phyloP scores from a whole-genome alignment of 1,140 invertebrate genomes.

The Drosophila equinoxialis region DNA sequence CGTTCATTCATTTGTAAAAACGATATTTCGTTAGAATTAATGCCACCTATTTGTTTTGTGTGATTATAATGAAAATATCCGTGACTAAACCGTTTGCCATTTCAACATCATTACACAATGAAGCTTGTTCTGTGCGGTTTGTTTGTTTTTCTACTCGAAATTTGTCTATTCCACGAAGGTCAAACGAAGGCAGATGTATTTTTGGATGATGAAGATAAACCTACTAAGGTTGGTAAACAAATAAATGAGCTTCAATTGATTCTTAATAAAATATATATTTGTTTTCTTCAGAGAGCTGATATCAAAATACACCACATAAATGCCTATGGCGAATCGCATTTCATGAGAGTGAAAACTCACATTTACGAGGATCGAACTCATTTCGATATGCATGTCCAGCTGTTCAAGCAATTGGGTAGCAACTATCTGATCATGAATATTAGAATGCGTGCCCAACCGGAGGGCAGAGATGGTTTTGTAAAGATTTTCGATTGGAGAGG shows the following conservation, averaged over 20 bases:
- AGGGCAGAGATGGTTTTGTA: slow-evolving; percentile 8
- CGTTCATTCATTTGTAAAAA: too few species aligned
- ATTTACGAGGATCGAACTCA: slow-evolving; percentile 35
- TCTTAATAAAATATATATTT: too few species aligned
- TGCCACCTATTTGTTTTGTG: too few species aligned
- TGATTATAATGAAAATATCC: too few species aligned
- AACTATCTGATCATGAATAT: slow-evolving; percentile 49
- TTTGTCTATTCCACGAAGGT: background rate
- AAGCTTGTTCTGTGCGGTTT: slow-evolving; percentile 20
- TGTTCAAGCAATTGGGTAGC: slow-evolving; percentile 31
- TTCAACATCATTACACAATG: slow-evolving; percentile 23
- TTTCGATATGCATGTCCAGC: slow-evolving; percentile 33
- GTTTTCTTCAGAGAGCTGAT: slow-evolving; percentile 16
- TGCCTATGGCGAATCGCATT: slow-evolving; percentile 32
- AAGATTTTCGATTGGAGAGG: slow-evolving; percentile 11
- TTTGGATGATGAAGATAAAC: background rate
- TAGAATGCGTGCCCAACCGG: slow-evolving; percentile 16
- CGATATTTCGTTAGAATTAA: too few species aligned
- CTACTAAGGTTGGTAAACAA: slow-evolving; percentile 5
- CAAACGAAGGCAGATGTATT: background rate
- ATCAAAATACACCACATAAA: slow-evolving; percentile 25
- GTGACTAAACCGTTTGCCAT: too few species aligned
- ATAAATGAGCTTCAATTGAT: too few species aligned
- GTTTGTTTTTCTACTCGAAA: background rate
- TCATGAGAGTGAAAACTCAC: slow-evolving; percentile 13